Evolutionary conservation across 2,113 vertebrate species (phyloP), one percentile per base, ranked within the genome.

Genomic region (Hippolais icterina): DNA sequence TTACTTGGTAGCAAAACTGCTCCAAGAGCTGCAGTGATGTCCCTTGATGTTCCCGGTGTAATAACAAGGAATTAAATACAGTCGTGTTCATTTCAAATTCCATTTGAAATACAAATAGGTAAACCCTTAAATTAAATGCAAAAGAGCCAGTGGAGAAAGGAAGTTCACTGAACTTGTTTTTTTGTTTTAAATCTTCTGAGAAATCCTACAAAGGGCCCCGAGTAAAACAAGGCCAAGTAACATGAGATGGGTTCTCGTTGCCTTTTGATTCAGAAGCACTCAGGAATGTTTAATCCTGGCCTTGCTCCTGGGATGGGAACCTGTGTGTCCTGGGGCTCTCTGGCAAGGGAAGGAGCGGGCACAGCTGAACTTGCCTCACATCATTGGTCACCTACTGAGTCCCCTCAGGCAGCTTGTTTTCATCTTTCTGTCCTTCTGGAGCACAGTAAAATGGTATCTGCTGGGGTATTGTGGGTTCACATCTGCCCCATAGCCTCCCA

Each of bases 91-190:
- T 90, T 89, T 86, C 60, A 59, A 47, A 91, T 95, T 84, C 89
- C 33, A 37, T 81, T 84, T 95, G 94, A 93, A 96, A 92, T 84
- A 93, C 89, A 94, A 78, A 71, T 44, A 84, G 60, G 77, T 90
- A 92, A 92, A 76, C 47, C 68, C 37, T 65, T 87, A 64, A 52
- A 39, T 69, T 83, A 81, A 85, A 92, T 27, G 29, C 42, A 71
- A 42, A 81, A 37, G 59, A 80, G 35, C 31, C n/a, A 18, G 39
- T 28, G 76, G 80, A 83, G 70, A 65, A 90, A 39, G 44, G 24
- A 88, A 70, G 63, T 60, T 85, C 85, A 53, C 28, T 6, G 28
- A 85, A 60, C 0, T 10, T 39, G 9, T 39, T 84, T 83, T 87
- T 88, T 53, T 79, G 42, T 22, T 93, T 83, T 52, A 71, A 81